Evolutionary conservation across 92 coral and sea anemone genomes (phyloP), one percentile per base, ranked within the genome.

Genomic region (Ricordea florida): DNA sequence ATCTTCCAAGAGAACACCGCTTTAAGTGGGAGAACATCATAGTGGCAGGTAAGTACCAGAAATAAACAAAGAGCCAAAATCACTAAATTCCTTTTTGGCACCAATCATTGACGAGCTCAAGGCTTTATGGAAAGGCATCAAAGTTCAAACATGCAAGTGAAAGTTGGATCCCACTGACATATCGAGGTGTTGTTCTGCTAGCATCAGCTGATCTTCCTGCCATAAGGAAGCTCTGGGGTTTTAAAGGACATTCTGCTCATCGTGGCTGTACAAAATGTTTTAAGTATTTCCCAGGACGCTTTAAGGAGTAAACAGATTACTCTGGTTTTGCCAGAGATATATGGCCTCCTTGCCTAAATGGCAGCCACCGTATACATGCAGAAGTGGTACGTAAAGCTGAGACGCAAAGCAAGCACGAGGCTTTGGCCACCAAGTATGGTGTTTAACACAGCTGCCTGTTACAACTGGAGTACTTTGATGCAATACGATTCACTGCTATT

Each of bases 1-100:
- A 80, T 46, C 25, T 80, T 21, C 86, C 86, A 15, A 70, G 86
- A 80, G 70, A 63, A 27, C 63, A 59, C 28, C 73, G 86, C 21
- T 72, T 69, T 36, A 80, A 80, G 29, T 62, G 73, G 61, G 52
- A 76, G 24, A 76, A 76, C 28, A 42, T 76, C 8, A 28, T 76
- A 26, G 71, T 64, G 16, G 83, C 83, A 44, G 82, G 82, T 4
- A 62, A 27, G 62, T 61, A 18, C 82, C 74, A 6, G 51, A 65
- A 46, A 25, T 76, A 18, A 34, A 75, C 26, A 75, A 56, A 23
- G 85, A 78, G 32, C 85, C 85, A 2, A 78, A 78, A 42, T 44
- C 27, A 0, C 30, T 78, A 10, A 78, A 78, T 43, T 14, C 60
- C 14, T 45, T 63, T 44, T 21, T 67, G 6, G n/a, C 29, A 50